Evolutionary conservation across 2,888 invertebrate species (phyloP), one percentile per base, ranked within the genome.

Genomic region (Diabrotica balteata): DNA sequence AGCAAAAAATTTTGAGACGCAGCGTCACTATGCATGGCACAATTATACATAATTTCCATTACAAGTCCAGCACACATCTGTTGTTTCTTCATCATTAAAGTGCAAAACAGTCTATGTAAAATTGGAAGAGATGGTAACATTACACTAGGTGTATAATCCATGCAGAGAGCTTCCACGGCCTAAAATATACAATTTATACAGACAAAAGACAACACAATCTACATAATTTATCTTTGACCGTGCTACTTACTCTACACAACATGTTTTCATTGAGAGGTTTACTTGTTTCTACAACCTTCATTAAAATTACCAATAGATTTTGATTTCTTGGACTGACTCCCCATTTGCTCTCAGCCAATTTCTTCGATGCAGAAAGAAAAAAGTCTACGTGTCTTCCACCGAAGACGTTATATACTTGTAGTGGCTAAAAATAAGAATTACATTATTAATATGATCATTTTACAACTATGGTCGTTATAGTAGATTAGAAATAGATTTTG

Each of bases 21-120:
- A 10, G 72, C 67, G 71, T 77, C 77, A 32, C 72, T 68, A 66
- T 76, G 76, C 71, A 76, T 70, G 4, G 76, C 77, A 69, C 69
- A 75, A 65, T 69, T 74, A 22, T 72, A 69, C 44, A 77, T 71
- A 50, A 76, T 73, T 59, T 68, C 75, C 45, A 77, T 64, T 60
- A 77, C 71, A 22, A 70, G 68, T 59, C 63, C 22, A 52, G 75
- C 70, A 47, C 71, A 66, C 50, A 68, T 68, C 10, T 22, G 59
- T 59, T 74, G 72, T 8, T 63, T 46, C 69, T 72, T 74, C 8
- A 68, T 45, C 32, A 72, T 70, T 58, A 76, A 64, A 22, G 67
- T 58, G 32, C 73, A 69, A 63, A 71, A 75, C 49, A 77, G 45
- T 51, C 71, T 71, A 58, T 76, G 72, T 9, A 77, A 66, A 49